Percentiles rank a stretch among this genome's conserved stretches.
Conservation (phyloP, 2,888 invertebrate species). For the Eristalis arbustorum region DNA sequence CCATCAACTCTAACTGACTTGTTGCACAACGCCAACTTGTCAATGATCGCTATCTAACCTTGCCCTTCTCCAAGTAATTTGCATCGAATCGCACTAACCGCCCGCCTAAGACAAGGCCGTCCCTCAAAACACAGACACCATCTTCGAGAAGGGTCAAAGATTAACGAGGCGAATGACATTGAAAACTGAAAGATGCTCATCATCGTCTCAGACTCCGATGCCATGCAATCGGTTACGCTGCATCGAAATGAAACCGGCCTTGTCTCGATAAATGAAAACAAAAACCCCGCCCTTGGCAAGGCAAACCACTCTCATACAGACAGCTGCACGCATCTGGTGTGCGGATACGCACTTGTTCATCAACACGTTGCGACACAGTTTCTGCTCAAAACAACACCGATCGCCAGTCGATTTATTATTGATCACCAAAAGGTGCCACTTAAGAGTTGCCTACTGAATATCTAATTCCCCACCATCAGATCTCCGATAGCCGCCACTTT, state of each 20-base stretch:
- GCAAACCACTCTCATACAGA: conserved; percentile 20
- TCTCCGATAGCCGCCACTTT: conserved; percentile 8
- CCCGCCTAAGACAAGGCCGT: background rate
- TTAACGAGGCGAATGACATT: background rate
- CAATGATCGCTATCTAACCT: background rate
- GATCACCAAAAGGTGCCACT: conserved; percentile 1
- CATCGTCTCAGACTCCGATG: background rate
- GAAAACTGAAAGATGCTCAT: background rate
- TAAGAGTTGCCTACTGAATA: background rate
- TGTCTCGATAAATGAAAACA: background rate
- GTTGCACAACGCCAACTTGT: background rate
- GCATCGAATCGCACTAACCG: background rate
- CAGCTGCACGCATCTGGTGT: conserved; percentile 3
- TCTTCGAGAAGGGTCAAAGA: background rate
- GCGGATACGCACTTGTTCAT: background rate
- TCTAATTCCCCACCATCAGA: conserved; percentile 6
- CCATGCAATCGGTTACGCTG: background rate
- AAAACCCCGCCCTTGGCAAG: conserved; percentile 17
- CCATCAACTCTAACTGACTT: background rate
- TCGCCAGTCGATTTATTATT: conserved; percentile 1
- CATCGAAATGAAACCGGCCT: background rate
- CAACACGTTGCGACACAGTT: background rate
- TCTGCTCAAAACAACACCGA: background rate
- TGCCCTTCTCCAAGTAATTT: background rate
- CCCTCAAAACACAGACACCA: background rate